Evolutionary conservation across 1,140 invertebrate species (phyloP).

Genomic region (Drosophila oshimai): DNA sequence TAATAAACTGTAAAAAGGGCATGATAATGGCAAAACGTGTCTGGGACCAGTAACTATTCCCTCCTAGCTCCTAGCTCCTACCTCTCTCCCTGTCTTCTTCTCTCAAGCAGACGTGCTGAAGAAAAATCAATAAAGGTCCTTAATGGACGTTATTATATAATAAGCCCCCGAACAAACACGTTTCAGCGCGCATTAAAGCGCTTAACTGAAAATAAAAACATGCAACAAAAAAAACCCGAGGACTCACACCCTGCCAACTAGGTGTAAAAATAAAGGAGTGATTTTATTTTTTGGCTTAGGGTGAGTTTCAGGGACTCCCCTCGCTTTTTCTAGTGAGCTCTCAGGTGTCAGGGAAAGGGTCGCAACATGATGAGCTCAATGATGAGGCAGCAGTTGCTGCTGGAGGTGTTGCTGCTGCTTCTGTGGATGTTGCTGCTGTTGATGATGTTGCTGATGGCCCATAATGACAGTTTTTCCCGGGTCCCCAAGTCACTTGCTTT

Average conservation of each 20-base stretch:
- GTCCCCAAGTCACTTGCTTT: conserved; percentile 49
- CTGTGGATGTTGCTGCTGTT: not conserved
- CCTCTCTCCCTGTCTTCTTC: not conserved
- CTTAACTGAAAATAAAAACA: conserved; percentile 65
- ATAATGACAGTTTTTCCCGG: conserved; percentile 54
- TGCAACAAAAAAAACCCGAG: conserved; percentile 10
- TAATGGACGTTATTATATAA: conserved; percentile 80
- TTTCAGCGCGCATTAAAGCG: conserved; percentile 60
- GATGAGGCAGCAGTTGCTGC: conserved; percentile 22
- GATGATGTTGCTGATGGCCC: conserved; percentile 46
- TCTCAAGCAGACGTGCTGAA: conserved; percentile 55
- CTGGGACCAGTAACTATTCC: conserved; percentile 54
- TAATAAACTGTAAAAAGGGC: conserved; percentile 79
- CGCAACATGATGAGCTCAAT: conserved; percentile 14
- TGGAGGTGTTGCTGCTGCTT: not conserved
- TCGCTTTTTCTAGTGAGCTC: not conserved
- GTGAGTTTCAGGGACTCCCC: not conserved
- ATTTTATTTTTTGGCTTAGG: conserved; percentile 9
- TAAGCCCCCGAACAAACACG: conserved; percentile 70
- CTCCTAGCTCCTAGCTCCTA: not conserved
- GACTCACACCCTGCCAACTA: conserved; percentile 15
- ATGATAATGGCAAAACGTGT: conserved; percentile 73
- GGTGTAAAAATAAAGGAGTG: conserved; percentile 30
- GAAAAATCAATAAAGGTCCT: conserved; percentile 75
- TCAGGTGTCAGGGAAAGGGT: conserved; percentile 32